These are phyloP conservation scores for Indri indri DNA, from an alignment of 2,113 vertebrate genomes.

Conservation along the genomic window DNA sequence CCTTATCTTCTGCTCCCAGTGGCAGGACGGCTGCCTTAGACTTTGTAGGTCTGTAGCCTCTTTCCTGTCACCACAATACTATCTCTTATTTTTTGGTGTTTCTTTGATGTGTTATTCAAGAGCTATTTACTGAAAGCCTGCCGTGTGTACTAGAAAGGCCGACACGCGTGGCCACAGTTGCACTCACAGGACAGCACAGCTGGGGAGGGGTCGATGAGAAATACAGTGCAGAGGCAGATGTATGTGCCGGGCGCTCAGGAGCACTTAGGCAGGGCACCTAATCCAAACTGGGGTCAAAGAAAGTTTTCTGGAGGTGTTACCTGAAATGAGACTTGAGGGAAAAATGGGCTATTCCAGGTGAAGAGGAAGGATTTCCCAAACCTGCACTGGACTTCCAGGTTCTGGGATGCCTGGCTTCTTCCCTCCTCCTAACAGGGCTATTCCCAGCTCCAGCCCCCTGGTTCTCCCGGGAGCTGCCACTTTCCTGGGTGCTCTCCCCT, in stretches of 20 bases:
- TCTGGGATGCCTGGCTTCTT: fast-evolving
- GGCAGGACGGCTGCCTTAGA: neutral
- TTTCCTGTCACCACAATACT: too few species aligned
- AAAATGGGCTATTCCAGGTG: neutral
- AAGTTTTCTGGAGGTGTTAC: neutral
- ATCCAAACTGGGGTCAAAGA: neutral
- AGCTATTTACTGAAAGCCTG: neutral
- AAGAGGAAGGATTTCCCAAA: neutral
- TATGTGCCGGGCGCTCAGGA: neutral
- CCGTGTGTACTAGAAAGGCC: neutral
- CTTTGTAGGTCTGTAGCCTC: neutral
- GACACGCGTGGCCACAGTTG: too few species aligned
- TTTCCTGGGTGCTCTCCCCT: neutral
- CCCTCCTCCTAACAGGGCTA: neutral
- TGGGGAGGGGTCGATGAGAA: neutral
- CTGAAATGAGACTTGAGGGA: neutral
- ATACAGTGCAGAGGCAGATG: neutral
- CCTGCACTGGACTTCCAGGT: neutral
- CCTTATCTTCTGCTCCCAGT: neutral
- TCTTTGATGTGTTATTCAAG: neutral
- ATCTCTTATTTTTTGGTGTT: neutral
- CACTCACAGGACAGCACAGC: neutral
- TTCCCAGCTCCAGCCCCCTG: neutral
- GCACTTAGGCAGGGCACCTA: neutral
- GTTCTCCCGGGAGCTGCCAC: neutral